Evolutionary conservation across 2,888 invertebrate genomes (phyloP), one percentile per base, ranked within the genome.

Genomic region (Myopa testacea): DNA sequence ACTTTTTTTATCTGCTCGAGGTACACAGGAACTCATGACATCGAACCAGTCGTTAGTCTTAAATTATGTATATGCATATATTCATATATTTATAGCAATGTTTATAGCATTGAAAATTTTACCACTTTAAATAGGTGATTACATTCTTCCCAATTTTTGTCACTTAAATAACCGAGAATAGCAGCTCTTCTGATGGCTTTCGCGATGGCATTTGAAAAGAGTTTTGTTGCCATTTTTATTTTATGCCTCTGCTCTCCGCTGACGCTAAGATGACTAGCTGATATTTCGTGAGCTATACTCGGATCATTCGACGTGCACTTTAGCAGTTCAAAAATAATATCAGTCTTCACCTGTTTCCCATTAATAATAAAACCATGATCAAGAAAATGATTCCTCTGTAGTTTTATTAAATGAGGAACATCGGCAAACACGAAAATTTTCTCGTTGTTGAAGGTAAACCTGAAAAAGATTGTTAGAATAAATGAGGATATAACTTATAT

Each of bases 21-120:
- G 78, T 38, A 70, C 58, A 45, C 45, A 10, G 6, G 45, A 45
- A 10, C 10, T 45, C 45, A 8, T 45, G 7, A 45, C 45, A 10
- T 81, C 80, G 34, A 80, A 81, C 80, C 81, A 81, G 69, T 78
- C 80, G 52, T 81, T 81, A 19, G 79, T 79, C 81, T 81, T 6
- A 45, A 45, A 45, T 45, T 45, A 45, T 45, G 10, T 45, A 45
- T 3, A 45, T 26, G 26, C 26, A 45, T 45, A 8, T 45, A 45
- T 8, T 45, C 10, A 45, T 45, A 45, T 45, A 45, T 45, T 45
- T 45, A 45, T 45, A 3, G 10, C 10, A 8, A 45, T 45, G 6
- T 45, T 26, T 73, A 65, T 67, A 10, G 63, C 67, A 40, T 58
- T 71, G 4, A 45, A 38, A 71, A 38, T 72, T 34, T 76, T 50